A percentile compares a stretch with the other conserved stretches of the same genome.
Evolutionary conservation across 1,140 invertebrate genomes (phyloP).

Genomic region (Chrysomallon squamiferum): DNA sequence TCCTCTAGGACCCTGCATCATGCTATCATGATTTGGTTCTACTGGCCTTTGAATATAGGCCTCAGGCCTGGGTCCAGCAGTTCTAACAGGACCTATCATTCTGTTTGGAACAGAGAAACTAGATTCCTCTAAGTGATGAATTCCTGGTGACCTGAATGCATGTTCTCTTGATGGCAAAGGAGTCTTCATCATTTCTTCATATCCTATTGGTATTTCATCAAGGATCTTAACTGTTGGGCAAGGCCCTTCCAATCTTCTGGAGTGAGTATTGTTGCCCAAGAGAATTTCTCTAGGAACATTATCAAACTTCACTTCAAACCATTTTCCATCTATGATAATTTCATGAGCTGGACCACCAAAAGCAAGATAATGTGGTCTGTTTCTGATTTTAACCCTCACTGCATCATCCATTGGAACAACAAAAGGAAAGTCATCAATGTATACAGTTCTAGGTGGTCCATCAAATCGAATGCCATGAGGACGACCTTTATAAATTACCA

Average conservation of each 20-base stretch:
- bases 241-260: constrained; percentile 80
- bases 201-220: constrained; percentile 51
- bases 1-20: background rate
- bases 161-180: background rate
- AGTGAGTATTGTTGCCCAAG: constrained; percentile 74
- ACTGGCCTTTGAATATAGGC: background rate
- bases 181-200: constrained; percentile 15
- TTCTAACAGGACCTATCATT: background rate
- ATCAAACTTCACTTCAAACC: constrained; percentile 60
- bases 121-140: background rate
- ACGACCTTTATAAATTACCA: constrained; percentile 74
- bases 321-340: constrained; percentile 77
- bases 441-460: constrained; percentile 89
- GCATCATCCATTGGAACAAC: constrained; percentile 82
- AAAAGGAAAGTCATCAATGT: constrained; percentile 78
- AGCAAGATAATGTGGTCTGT: constrained; percentile 77
- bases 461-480: constrained; percentile 81
- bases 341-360: constrained; percentile 90
- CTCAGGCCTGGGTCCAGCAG: background rate
- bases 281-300: constrained; percentile 50
- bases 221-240: constrained; percentile 73
- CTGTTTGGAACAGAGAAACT: background rate
- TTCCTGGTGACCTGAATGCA: background rate
- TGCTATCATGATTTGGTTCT: background rate
- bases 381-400: constrained; percentile 76